phyloP scores from a whole-genome alignment of 1,140 invertebrate genomes.

The Prorops nasuta region DNA sequence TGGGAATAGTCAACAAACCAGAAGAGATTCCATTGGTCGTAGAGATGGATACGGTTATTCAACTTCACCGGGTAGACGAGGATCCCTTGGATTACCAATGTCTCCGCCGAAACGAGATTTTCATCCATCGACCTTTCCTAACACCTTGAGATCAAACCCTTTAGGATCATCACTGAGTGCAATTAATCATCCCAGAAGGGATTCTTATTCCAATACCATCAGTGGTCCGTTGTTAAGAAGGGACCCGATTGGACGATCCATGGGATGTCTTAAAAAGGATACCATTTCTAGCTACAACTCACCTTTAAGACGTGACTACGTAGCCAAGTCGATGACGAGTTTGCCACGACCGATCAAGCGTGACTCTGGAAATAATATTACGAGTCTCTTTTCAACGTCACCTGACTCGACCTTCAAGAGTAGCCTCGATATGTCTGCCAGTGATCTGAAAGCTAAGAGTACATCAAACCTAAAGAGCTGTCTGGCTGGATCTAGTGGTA shows the following conservation, averaged over 20 bases:
- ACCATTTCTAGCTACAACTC: conserved; percentile 49
- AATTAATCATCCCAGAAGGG: conserved; percentile 39
- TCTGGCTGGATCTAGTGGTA: conserved; percentile 45
- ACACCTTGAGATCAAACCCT: conserved; percentile 61
- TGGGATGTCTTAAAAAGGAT: conserved; percentile 59
- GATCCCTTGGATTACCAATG: conserved; percentile 60
- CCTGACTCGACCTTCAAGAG: conserved; percentile 23
- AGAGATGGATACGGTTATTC: conserved; percentile 29
- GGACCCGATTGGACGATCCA: conserved; percentile 43
- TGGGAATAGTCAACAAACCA: conserved; percentile 43
- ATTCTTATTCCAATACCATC: conserved; percentile 29
- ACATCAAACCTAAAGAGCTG: conserved; percentile 44
- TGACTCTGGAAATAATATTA: conserved; percentile 31
- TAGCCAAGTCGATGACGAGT: conserved; percentile 49
- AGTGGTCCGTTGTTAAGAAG: conserved; percentile 26
- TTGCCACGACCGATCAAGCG: conserved; percentile 39
- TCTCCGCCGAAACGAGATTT: conserved; percentile 60
- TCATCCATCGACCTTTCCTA: conserved; percentile 69
- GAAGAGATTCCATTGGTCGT: conserved; percentile 33
- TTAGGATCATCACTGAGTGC: conserved; percentile 57
- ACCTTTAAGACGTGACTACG: conserved; percentile 53
- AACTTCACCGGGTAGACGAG: conserved; percentile 51
- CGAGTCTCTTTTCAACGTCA: conserved; percentile 34
- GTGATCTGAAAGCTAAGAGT: conserved; percentile 26
- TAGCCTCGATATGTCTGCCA: conserved; percentile 13